Evolutionary conservation across 2,888 invertebrate species (phyloP).

Genomic region (Mimas tiliae): DNA sequence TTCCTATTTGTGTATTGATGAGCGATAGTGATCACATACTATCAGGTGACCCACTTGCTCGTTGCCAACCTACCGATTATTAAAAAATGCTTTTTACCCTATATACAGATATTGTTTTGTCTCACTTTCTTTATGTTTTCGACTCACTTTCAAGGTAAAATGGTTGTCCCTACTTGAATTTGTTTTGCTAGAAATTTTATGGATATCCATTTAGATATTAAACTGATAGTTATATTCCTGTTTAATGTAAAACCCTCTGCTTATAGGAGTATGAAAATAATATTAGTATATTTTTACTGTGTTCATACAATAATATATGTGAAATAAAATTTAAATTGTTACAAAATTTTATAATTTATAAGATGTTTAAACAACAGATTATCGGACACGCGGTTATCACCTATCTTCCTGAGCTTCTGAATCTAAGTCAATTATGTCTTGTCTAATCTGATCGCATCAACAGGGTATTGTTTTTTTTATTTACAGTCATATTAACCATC

Average conservation of each 20-base stretch:
- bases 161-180: conserved; percentile 57
- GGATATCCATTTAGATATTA: conserved; percentile 21
- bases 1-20: too few species aligned
- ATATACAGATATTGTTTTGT: conserved; percentile 30
- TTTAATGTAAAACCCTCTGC: conserved; percentile 31
- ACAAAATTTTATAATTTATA: conserved; percentile 36
- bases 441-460: conserved; percentile 50
- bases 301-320: conserved; percentile 47
- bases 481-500: conserved; percentile 9
- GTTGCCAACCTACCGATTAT: neutral
- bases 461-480: conserved; percentile 49
- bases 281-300: conserved; percentile 43
- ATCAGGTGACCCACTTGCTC: too few species aligned
- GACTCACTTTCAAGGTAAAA: conserved; percentile 74
- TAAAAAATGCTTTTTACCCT: neutral
- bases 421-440: conserved; percentile 63
- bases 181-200: conserved; percentile 55
- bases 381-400: conserved; percentile 32
- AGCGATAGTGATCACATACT: too few species aligned
- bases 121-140: conserved; percentile 51
- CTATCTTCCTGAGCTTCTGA: conserved; percentile 66
- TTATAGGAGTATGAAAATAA: conserved; percentile 29
- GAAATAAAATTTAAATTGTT: conserved; percentile 31
- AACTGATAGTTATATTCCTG: conserved; percentile 25
- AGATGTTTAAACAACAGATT: conserved; percentile 25